Evolutionary conservation across 1,140 invertebrate species (phyloP).

Genomic region (Papilio polyxenes): DNA sequence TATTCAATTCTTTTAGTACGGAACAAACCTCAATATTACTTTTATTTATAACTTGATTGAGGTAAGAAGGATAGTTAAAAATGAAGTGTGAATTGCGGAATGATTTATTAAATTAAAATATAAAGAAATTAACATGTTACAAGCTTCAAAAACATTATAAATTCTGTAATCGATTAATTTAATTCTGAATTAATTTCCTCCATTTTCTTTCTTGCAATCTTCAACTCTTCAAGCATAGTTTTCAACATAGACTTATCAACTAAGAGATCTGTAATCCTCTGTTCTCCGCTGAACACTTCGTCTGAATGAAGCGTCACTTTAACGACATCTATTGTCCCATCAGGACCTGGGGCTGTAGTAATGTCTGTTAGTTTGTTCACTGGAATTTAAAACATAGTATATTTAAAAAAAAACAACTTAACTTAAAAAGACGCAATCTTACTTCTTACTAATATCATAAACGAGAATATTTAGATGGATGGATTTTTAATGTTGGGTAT

Average conservation of each 20-base stretch:
- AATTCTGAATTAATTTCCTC: slow-evolving; percentile 56
- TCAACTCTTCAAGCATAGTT: slow-evolving; percentile 60
- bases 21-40: too few species aligned
- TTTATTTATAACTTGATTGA: too few species aligned
- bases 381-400: slow-evolving; percentile 41
- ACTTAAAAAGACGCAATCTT: background rate
- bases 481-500: too few species aligned
- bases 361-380: slow-evolving; percentile 71
- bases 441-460: too few species aligned
- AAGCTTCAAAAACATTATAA: background rate
- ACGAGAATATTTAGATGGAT: too few species aligned
- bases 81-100: background rate
- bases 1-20: too few species aligned
- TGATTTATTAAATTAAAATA: slow-evolving; percentile 12
- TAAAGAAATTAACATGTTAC: background rate
- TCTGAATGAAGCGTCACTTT: slow-evolving; percentile 61
- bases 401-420: slow-evolving; percentile 15
- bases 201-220: slow-evolving; percentile 65
- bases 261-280: slow-evolving; percentile 56
- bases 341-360: slow-evolving; percentile 52
- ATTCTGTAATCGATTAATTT: background rate
- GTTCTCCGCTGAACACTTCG: slow-evolving; percentile 62
- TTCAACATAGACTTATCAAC: slow-evolving; percentile 61
- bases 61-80: background rate
- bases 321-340: slow-evolving; percentile 61